Evolutionary conservation across 2,888 invertebrate species (phyloP).

Genomic region (Teleiodes luculella): DNA sequence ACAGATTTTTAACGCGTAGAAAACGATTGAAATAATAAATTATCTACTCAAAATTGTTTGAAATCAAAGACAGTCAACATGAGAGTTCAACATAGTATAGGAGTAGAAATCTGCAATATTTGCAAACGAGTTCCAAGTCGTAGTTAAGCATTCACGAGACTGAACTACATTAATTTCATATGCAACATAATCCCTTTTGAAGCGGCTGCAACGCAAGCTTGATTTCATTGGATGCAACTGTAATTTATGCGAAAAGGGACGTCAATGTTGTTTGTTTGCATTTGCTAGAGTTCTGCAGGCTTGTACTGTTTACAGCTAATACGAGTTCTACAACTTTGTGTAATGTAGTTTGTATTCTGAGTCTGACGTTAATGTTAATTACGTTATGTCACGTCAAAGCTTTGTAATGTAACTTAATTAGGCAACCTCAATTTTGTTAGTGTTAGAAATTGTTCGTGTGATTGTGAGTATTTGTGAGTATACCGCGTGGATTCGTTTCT

Average conservation of each 20-base stretch:
- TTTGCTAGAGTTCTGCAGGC: conserved; percentile 4
- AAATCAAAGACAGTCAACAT: too few relatives aligned
- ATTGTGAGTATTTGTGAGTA: too few relatives aligned
- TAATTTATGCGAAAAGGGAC: conserved; percentile 23
- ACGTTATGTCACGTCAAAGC: neutral
- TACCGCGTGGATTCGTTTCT: too few relatives aligned
- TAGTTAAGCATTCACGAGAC: conserved; percentile 12
- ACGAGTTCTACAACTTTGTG: conserved; percentile 2
- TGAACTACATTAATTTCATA: conserved; percentile 23
- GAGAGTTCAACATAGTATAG: too few relatives aligned
- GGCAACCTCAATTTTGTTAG: neutral
- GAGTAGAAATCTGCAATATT: neutral
- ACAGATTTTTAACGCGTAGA: too few relatives aligned
- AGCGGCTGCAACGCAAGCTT: conserved; percentile 12
- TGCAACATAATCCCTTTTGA: conserved; percentile 22
- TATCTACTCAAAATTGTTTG: too few relatives aligned
- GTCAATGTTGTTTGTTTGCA: conserved; percentile 12
- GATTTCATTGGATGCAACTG: conserved; percentile 18
- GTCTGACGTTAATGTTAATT: conserved; percentile 2
- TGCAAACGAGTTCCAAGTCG: conserved; percentile 10
- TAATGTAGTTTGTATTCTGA: conserved; percentile 3
- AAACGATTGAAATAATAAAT: too few relatives aligned
- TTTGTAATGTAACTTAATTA: neutral
- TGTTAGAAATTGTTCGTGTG: too few relatives aligned
- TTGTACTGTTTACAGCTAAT: conserved; percentile 8